Evolutionary conservation across 2,888 invertebrate genomes (phyloP), one percentile per base, ranked within the genome.

Genomic region (Dynastes tityus): DNA sequence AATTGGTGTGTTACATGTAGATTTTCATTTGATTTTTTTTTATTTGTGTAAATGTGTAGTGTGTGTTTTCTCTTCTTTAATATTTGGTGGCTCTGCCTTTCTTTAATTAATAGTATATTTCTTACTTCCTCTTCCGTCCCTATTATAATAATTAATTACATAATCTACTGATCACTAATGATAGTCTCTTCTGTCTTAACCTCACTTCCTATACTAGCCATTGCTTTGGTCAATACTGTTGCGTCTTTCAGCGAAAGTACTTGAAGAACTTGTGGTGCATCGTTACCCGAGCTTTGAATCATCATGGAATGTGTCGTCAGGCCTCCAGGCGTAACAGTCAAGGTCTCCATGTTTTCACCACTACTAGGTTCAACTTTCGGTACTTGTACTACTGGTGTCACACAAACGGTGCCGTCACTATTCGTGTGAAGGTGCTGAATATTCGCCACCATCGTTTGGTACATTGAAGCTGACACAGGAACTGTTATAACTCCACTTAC

Each of bases 401-500:
- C 93, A 90, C 96, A 96, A 85, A 96, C 94, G 67, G 94, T 93
- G 85, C 95, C 95, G 88, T 96, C 96, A 84, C 92, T 92, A 83
- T 91, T 92, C 73, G 92, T 91, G 84, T 93, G 93, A 83, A 95
- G 91, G 87, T 93, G 93, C 88, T 95, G 95, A 88, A 97, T 96
- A 88, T 95, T 95, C 77, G 97, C 96, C 87, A 97, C 95, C 92
- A 98, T 97, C 80, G 97, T 96, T 90, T 98, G 98, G 91, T 98
- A 98, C 95, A 98, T 97, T 81, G 97, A 96, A 79, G 96, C 95
- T 63, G 96, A 95, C 81, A 98, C 97, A 77, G 98, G 98, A 85
- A 98, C 96, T 77, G 98, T 97, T 88, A 98, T 97, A 90, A 98
- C 97, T 80, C 97, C 97, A 85, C 96, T 95, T 85, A 96, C 96